Evolutionary conservation across 2,888 invertebrate genomes (phyloP).

Genomic region (Xanthorhoe spadicearia): DNA sequence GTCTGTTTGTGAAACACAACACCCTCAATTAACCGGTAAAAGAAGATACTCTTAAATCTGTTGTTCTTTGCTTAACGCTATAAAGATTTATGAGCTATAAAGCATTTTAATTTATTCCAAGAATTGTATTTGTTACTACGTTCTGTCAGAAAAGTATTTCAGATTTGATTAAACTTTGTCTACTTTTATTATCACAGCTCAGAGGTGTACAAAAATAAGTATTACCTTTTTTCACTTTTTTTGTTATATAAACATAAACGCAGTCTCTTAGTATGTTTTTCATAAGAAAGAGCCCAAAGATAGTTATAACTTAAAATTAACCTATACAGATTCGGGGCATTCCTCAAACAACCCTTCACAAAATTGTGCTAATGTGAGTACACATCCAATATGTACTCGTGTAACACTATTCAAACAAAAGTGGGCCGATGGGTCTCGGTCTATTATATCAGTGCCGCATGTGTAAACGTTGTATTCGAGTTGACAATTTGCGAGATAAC

Average conservation of each 20-base stretch:
- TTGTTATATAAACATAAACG: not conserved
- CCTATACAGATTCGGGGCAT: slow-evolving; percentile 65
- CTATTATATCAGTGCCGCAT: slow-evolving; percentile 64
- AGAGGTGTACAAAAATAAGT: too few species aligned
- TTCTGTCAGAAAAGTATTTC: not conserved
- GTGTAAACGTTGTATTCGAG: slow-evolving; percentile 56
- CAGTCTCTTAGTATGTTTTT: not conserved
- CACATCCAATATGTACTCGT: slow-evolving; percentile 64
- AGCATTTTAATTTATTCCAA: not conserved
- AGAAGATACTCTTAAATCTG: slow-evolving; percentile 49
- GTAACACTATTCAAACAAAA: slow-evolving; percentile 78
- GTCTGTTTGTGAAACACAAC: slow-evolving; percentile 56
- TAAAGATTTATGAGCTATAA: not conserved
- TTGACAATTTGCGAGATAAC: slow-evolving; percentile 74
- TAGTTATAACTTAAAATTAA: slow-evolving; percentile 30
- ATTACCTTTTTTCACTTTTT: too few species aligned
- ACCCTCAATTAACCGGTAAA: slow-evolving; percentile 59
- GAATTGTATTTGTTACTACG: not conserved
- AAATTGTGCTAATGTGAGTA: slow-evolving; percentile 72
- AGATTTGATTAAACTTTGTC: not conserved
- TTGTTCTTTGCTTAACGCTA: slow-evolving; percentile 10
- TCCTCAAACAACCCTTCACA: slow-evolving; percentile 72
- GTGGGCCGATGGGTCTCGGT: slow-evolving; percentile 70
- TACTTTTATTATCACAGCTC: too few species aligned
- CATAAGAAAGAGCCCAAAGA: not conserved